Conservation (phyloP, 2,888 invertebrate genomes). For the Euplexia lucipara region DNA sequence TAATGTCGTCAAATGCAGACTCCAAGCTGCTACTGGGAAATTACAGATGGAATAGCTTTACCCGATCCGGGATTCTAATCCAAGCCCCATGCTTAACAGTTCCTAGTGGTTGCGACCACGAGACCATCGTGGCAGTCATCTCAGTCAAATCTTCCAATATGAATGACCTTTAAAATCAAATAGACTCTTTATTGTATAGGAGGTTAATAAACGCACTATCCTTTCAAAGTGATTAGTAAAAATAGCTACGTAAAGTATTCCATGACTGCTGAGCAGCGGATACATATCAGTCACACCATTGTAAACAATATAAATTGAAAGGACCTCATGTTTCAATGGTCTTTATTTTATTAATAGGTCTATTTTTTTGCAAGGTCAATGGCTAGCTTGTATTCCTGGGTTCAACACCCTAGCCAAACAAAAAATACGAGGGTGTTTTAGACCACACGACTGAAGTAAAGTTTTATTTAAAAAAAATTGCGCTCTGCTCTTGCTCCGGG, state of each 20-base stretch:
- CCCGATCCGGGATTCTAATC: too few species aligned
- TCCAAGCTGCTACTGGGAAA: too few species aligned
- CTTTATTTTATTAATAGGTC: background rate
- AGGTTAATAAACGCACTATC: background rate
- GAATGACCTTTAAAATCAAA: background rate
- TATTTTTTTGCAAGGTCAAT: background rate
- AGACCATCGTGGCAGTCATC: too few species aligned
- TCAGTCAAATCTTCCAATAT: too few species aligned
- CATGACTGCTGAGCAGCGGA: conserved; percentile 4
- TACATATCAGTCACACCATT: conserved; percentile 13
- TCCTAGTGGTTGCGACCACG: too few species aligned
- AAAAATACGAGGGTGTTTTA: too few species aligned
- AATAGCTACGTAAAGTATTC: conserved; percentile 11
- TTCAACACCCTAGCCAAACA: background rate
- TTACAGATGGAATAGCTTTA: too few species aligned
- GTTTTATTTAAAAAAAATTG: too few species aligned
- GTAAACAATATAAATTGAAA: conserved; percentile 23
- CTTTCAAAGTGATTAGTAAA: conserved; percentile 20
- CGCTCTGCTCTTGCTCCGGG: too few species aligned
- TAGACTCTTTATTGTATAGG: conserved; percentile 2
- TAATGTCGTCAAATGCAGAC: too few species aligned
- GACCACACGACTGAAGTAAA: too few species aligned
- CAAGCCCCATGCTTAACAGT: too few species aligned
- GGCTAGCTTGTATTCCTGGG: background rate
- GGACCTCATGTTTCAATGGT: conserved; percentile 8